These are phyloP conservation scores for Cephus runcator DNA, from an alignment of 2,888 invertebrate species.

Conservation along the genomic window DNA sequence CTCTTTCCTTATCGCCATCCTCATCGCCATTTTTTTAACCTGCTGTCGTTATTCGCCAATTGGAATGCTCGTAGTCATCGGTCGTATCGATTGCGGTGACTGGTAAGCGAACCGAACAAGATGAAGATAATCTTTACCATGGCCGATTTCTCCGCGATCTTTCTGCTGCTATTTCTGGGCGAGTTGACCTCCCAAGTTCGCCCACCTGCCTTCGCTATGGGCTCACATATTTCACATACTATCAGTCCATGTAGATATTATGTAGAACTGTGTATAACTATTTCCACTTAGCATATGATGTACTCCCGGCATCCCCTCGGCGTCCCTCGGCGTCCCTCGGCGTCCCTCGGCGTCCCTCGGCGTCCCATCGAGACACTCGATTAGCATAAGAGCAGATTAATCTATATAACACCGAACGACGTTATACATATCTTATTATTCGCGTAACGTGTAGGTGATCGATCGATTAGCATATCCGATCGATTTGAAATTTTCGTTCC, in stretches of 20 bases:
- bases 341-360: no score
- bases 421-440: constrained; percentile 16
- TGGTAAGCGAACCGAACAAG: no score
- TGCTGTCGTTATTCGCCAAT: no score
- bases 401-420: constrained; percentile 26
- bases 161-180: no score
- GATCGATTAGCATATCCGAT: constrained; percentile 15
- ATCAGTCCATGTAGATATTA: constrained; percentile 9
- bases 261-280: constrained; percentile 17
- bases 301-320: not conserved
- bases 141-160: no score
- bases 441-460: constrained; percentile 10
- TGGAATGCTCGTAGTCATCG: no score
- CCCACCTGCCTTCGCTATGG: constrained; percentile 6
- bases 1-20: no score
- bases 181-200: not conserved
- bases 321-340: no score
- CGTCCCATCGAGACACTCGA: constrained; percentile 12
- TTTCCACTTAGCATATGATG: constrained; percentile 18
- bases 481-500: constrained; percentile 13
- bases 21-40: no score
- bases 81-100: no score
- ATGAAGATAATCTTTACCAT: no score
- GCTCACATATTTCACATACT: constrained; percentile 21
- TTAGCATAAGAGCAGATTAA: constrained; percentile 40